Evolutionary conservation across 23 tunicate species (phyloP), one percentile per base, ranked within the genome.

Genomic region (Diplosoma virens): DNA sequence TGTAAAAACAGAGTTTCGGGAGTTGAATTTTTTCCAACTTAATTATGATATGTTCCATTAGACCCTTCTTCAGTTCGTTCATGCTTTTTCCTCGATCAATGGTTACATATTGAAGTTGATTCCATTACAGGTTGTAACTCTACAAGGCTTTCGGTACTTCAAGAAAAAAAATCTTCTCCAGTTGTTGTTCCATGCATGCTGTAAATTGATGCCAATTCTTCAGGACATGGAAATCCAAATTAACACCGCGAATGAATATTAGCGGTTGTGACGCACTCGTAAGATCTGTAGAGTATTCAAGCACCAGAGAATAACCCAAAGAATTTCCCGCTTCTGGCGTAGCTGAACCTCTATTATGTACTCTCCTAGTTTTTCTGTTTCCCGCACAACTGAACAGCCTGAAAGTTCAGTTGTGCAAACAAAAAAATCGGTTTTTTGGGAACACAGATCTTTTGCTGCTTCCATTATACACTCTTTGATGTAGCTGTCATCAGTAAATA

Each of bases 11-110:
- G 84, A 30, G 56, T 58, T 59, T 55, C 0, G 70, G 34, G 54
- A 75, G 79, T 75, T 77, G 82, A 77, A 77, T 75, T 21, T 65
- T 67, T 79, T 79, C 77, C 79, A 71, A 71, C 86, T 71, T 53
- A 50, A 59, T 46, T 58, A 41, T 56, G 68, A 81, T 71, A 34
- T 55, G 86, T 58, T 71, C 86, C 29, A 71, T 58, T 79, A 81
- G 26, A 50, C 85, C 85, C 77, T 67, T 69, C 24, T 69, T 81
- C 71, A 71, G 14, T 59, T 71, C 86, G 54, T 71, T 58, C 78
- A 81, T 54, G 70, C 35, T 71, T 71, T 46, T 66, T 32, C 76
- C 66, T 66, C 76, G 76, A 65, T 67, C 84, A 66, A 66, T 66
- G 17, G 84, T 79, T 30, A 79, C 66, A 79, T 76, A 66, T 26